Base-by-base conservation (phyloP, 2,797 vertebrate species). In the Alouatta caraya region DNA sequence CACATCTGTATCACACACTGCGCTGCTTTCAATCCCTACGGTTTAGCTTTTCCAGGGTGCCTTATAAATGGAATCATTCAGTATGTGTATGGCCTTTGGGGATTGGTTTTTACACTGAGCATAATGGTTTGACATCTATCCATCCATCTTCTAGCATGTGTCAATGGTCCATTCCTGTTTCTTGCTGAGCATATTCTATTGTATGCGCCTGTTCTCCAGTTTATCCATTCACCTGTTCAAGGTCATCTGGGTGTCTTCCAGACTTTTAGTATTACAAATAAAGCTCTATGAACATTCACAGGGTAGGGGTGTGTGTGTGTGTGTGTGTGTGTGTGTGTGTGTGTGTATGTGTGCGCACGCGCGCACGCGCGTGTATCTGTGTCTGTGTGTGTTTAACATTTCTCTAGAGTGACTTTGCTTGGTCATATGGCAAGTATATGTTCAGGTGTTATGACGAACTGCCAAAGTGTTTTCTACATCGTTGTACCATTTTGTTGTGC, bases 141-240 rank as follows among this genome's bases (percentile, higher is more conserved):
- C 9, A 1, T 39, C 5, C 9, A 2, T 57, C 21, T 50, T 5
- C 0, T 42, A 12, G 13, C 33, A 6, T 50, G 15, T 50, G 2
- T 76, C 21, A 22, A 0, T 37, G 28, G 48, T 48, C 15, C 28
- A 30, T 72, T 39, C 67, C 76, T 76, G 2, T n/a, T 26, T 73
- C 15, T 42, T 70, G 39, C 33, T 67, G 61, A 67, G 61, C 15
- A n/a, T 79, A 6, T 83, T 85, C 73, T 84, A 1, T 42, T 50
- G 2, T 17, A 5, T 33, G 48, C 0, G 0, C 22, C 57, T 79
- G 28, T 72, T 33, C 73, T 7, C 14, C 12, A 22, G 82, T 76
- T 48, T 55, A 57, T 50, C 87, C 33, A 2, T 21, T 61, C 26
- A 17, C 44, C 24, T 30, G 17, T 44, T 64, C 15, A 76, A 42